phyloP scores from a whole-genome alignment of 2,797 vertebrate genomes.

The Pachyuromys duprasi region DNA sequence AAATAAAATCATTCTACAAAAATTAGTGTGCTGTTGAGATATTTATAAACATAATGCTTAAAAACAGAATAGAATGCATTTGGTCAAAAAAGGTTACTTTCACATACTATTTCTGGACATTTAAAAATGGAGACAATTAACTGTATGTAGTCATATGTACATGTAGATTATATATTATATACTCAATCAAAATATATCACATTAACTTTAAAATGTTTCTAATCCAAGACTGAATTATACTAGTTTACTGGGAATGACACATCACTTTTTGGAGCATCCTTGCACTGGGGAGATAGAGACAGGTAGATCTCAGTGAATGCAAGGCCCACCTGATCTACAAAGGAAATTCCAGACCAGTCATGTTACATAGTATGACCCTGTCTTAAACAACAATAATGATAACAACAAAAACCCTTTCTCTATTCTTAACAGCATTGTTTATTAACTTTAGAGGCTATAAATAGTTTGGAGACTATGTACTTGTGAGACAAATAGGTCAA shows the following conservation, averaged over 20 bases:
- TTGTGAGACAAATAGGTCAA: neutral
- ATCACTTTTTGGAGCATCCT: neutral
- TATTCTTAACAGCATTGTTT: neutral
- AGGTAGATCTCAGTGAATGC: neutral
- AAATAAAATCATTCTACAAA: neutral
- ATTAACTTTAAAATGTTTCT: neutral
- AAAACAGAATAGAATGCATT: neutral
- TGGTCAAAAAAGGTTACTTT: neutral
- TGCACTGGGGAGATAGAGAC: neutral
- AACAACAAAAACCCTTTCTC: neutral
- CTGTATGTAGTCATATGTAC: accelerated
- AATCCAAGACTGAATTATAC: neutral
- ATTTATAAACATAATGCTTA: neutral
- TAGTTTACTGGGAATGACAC: neutral
- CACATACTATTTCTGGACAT: neutral
- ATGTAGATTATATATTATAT: neutral
- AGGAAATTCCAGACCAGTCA: neutral
- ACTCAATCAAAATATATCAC: neutral
- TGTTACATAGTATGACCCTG: neutral
- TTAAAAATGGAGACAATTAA: neutral
- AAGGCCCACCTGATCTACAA: neutral
- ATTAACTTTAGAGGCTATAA: neutral
- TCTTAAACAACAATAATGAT: neutral
- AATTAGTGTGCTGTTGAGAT: neutral
- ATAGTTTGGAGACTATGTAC: neutral